These are phyloP conservation scores for Phaedon cochleariae DNA, from an alignment of 2,888 invertebrate genomes.

Conservation along the genomic window DNA sequence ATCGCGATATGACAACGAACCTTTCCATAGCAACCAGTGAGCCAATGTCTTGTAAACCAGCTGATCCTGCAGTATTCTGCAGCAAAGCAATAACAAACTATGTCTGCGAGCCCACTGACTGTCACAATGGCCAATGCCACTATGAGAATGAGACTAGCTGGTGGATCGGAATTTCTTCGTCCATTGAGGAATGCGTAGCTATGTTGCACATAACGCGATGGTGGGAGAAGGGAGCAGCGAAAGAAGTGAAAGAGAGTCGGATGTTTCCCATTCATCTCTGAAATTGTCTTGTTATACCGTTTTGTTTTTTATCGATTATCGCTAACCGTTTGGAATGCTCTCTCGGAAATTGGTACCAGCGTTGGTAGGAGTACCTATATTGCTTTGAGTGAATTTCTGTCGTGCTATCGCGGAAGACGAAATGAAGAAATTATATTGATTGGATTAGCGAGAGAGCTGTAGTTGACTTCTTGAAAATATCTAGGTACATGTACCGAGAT, in stretches of 20 bases:
- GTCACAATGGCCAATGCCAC: slow-evolving; percentile 48
- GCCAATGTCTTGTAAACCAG: background rate
- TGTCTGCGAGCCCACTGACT: slow-evolving; percentile 9
- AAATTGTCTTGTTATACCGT: slow-evolving; percentile 36
- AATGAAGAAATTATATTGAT: background rate
- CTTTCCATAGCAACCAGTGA: too few relatives aligned
- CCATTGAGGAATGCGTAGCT: slow-evolving; percentile 41
- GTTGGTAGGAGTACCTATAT: too few relatives aligned
- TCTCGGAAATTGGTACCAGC: slow-evolving; percentile 22
- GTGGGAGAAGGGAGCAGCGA: slow-evolving; percentile 24
- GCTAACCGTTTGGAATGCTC: slow-evolving; percentile 30
- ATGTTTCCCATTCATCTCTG: slow-evolving; percentile 44
- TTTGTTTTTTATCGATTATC: slow-evolving; percentile 30
- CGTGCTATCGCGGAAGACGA: background rate
- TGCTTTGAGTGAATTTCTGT: slow-evolving; percentile 14
- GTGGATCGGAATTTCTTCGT: slow-evolving; percentile 34
- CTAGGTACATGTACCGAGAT: too few relatives aligned
- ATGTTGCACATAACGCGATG: slow-evolving; percentile 28
- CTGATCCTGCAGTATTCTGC: background rate
- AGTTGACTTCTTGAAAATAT: too few relatives aligned
- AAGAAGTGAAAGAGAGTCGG: slow-evolving; percentile 43
- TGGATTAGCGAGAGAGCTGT: too few relatives aligned
- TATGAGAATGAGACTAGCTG: slow-evolving; percentile 50
- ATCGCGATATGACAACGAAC: too few relatives aligned
- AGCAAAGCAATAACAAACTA: background rate